These are phyloP conservation scores for Hydraecia micacea DNA, from an alignment of 2,888 invertebrate genomes.

Conservation along the genomic window DNA sequence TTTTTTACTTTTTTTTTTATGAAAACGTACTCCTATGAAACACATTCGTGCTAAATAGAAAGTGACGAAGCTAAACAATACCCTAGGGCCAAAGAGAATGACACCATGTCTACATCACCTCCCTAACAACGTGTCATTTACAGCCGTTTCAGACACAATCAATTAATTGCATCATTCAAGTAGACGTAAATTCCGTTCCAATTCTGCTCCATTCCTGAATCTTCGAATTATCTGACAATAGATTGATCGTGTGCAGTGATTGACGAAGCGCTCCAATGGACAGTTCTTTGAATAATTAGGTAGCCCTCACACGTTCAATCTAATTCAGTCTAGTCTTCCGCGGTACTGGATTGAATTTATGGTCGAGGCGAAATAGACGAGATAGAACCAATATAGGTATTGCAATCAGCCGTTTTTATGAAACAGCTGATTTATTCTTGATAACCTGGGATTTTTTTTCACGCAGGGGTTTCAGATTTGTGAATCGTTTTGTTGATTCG, in stretches of 20 bases:
- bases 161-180: slow-evolving; percentile 14
- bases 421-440: too few species aligned
- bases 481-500: too few species aligned
- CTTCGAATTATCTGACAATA: slow-evolving; percentile 4
- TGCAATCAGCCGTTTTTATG: too few species aligned
- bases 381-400: not conserved
- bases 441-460: too few species aligned
- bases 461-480: too few species aligned
- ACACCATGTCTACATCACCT: not conserved
- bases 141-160: slow-evolving; percentile 4
- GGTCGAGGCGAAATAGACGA: not conserved
- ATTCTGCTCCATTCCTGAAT: not conserved
- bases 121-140: not conserved
- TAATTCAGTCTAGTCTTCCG: slow-evolving; percentile 1
- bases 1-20: too few species aligned
- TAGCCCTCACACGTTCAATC: slow-evolving; percentile 6
- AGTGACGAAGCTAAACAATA: not conserved
- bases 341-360: slow-evolving; percentile 5
- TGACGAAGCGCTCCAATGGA: slow-evolving; percentile 23
- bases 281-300: slow-evolving; percentile 25
- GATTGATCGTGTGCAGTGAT: slow-evolving; percentile 45
- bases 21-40: not conserved
- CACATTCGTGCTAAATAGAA: not conserved
- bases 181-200: not conserved
- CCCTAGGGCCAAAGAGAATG: not conserved